Evolutionary conservation across 2,888 invertebrate species (phyloP).

Genomic region (Blera fallax): DNA sequence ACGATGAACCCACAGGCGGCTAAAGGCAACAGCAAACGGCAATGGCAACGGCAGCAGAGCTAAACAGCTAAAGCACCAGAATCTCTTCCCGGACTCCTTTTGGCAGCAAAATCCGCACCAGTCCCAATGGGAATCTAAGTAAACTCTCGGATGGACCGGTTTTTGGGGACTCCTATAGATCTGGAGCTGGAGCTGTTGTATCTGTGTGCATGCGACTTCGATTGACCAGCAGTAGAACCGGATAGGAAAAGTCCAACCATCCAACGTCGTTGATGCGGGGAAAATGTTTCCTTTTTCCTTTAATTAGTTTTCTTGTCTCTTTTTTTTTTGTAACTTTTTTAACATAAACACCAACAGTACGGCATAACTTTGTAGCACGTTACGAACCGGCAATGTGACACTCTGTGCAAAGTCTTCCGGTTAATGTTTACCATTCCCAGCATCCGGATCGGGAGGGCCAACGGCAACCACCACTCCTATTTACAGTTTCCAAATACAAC

Average conservation of each 20-base stretch:
- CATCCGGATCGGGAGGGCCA: not conserved
- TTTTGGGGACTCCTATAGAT: constrained; percentile 68
- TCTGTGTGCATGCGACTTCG: constrained; percentile 22
- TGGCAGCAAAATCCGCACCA: constrained; percentile 40
- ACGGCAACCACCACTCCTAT: not conserved
- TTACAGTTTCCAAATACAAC: constrained; percentile 22
- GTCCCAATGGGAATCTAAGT: constrained; percentile 59
- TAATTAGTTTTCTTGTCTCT: constrained; percentile 58
- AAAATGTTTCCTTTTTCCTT: constrained; percentile 62
- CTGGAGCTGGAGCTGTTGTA: constrained; percentile 16
- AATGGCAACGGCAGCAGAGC: constrained; percentile 27
- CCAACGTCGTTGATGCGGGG: constrained; percentile 20
- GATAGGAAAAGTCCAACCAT: constrained; percentile 63
- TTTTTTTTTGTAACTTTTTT: constrained; percentile 5
- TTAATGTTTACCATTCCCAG: constrained; percentile 35
- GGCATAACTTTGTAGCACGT: constrained; percentile 6
- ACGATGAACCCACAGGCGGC: constrained; percentile 59
- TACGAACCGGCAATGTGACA: constrained; percentile 29
- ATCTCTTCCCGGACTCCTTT: constrained; percentile 63
- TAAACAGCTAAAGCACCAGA: constrained; percentile 35
- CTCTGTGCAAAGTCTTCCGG: not conserved
- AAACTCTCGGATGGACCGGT: constrained; percentile 67
- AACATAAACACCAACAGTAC: constrained; percentile 23
- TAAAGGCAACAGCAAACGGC: constrained; percentile 7
- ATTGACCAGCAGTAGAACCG: constrained; percentile 69